Evolutionary conservation across 2,113 vertebrate genomes (phyloP).

Genomic region (Pseudorectes ferrugineus): DNA sequence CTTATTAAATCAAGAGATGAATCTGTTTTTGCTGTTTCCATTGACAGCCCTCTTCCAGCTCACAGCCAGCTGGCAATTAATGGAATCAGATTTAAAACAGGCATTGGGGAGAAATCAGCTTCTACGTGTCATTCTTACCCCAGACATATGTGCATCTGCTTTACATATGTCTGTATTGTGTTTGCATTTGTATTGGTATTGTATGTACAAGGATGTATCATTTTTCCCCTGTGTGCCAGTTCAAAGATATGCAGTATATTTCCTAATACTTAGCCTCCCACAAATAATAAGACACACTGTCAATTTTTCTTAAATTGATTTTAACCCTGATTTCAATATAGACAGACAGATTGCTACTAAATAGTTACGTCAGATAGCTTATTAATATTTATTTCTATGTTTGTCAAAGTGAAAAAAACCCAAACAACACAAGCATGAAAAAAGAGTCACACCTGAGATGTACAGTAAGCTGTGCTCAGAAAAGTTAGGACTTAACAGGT

Average conservation of each 20-base stretch:
- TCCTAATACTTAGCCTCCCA: neutral
- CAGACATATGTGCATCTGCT: neutral
- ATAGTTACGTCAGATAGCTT: neutral
- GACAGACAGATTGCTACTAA: neutral
- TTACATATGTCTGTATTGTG: constrained; percentile 12
- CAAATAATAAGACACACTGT: neutral
- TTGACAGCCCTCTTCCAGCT: constrained; percentile 33
- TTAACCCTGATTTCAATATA: neutral
- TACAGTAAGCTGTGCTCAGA: neutral
- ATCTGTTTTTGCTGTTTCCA: constrained; percentile 4
- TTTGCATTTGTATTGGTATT: neutral
- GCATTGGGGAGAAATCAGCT: constrained; percentile 5
- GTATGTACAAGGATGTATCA: neutral
- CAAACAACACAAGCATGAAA: neutral
- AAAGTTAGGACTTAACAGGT: neutral
- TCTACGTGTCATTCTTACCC: constrained; percentile 15
- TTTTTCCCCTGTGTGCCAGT: neutral
- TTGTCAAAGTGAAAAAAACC: neutral
- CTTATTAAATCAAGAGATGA: constrained; percentile 40
- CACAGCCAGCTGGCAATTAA: constrained; percentile 51
- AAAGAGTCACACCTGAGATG: neutral
- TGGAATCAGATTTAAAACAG: constrained; percentile 38
- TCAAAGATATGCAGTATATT: neutral
- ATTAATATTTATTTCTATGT: neutral
- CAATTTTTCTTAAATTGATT: neutral